Base-by-base conservation (phyloP, 2,113 vertebrate genomes). In the Blennius ocellaris region DNA sequence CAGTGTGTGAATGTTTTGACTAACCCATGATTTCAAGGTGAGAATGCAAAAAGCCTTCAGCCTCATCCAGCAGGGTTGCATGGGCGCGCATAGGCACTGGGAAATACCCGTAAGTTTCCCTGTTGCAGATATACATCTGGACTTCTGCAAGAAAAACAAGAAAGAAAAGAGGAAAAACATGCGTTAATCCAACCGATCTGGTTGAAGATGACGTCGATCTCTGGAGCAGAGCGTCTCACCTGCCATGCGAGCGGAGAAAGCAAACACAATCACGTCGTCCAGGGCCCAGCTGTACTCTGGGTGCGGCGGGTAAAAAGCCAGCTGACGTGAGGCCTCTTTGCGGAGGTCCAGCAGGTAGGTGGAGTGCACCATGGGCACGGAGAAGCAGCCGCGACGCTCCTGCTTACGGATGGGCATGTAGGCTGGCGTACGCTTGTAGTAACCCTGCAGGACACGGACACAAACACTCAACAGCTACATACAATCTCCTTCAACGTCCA, bases 311-410 rank as follows among this genome's bases (percentile, higher is more conserved):
- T 95, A 93, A 87, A 97, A 97, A 1, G 92, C 92, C 62, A 97
- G 90, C 49, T 83, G 70, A 47, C 83, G 87, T 47, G 95, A 91
- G 0, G 95, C 95, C 3, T 93, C 90, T 84, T 95, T 96, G 10
- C 94, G 89, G 37, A 97, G 91, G 83, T 97, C 95, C 3, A 97
- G 55, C 41, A 97, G 92, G 78, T 95, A 94, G 41, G 96, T 96
- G 0, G 96, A 97, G 89, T 97, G 96, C 8, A 96, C 96, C 96
- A 97, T 97, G n/a, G 96, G 96, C 0, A 97, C 95, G 0, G 95
- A 82, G 0, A 96, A 97, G 59, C 96, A 97, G 65, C 95, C 96
- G 0, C 6, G 89, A 0, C 94, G 93, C 53, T 96, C 96, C 5
- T 89, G 92, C 70, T 92, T 92, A 21, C 96, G 92, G 61, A 97